These are phyloP conservation scores for Hyperoplus lanceolatus DNA, from an alignment of 2,797 vertebrate genomes.

Conservation along the genomic window DNA sequence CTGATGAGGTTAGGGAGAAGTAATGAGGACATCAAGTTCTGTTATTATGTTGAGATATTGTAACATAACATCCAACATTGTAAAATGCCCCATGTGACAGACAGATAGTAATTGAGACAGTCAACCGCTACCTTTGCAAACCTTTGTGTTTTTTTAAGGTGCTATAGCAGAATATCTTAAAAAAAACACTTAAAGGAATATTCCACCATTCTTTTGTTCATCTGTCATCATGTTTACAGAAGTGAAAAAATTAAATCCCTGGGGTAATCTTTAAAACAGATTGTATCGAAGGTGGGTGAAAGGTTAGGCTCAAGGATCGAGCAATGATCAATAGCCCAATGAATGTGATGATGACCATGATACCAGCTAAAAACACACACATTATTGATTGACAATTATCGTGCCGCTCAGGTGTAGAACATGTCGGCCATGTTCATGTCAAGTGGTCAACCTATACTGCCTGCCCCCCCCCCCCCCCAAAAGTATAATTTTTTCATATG, in stretches of 20 bases:
- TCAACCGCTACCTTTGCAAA: too few relatives aligned
- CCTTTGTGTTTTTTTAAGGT: too few relatives aligned
- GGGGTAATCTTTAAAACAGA: background rate
- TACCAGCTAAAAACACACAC: background rate
- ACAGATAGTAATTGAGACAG: too few relatives aligned
- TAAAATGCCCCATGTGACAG: too few relatives aligned
- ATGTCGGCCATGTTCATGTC: too few relatives aligned
- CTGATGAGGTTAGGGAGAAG: slow-evolving; percentile 18
- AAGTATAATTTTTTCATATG: too few relatives aligned
- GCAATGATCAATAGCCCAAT: background rate
- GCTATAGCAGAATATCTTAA: too few relatives aligned
- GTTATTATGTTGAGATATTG: background rate
- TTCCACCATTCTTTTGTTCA: background rate
- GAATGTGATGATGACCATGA: background rate
- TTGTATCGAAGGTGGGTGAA: background rate
- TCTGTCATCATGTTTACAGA: background rate
- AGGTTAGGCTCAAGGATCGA: background rate
- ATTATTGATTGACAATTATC: background rate
- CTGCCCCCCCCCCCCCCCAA: too few relatives aligned
- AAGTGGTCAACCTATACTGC: too few relatives aligned
- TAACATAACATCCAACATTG: too few relatives aligned
- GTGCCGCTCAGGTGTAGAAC: background rate
- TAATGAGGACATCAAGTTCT: slow-evolving; percentile 6
- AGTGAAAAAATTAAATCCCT: background rate
- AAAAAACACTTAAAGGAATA: too few relatives aligned